Percentiles rank a stretch among this genome's conserved stretches.
These are phyloP conservation scores for Gobio gobio DNA, from an alignment of 2,113 vertebrate species.

Conservation along the genomic window DNA sequence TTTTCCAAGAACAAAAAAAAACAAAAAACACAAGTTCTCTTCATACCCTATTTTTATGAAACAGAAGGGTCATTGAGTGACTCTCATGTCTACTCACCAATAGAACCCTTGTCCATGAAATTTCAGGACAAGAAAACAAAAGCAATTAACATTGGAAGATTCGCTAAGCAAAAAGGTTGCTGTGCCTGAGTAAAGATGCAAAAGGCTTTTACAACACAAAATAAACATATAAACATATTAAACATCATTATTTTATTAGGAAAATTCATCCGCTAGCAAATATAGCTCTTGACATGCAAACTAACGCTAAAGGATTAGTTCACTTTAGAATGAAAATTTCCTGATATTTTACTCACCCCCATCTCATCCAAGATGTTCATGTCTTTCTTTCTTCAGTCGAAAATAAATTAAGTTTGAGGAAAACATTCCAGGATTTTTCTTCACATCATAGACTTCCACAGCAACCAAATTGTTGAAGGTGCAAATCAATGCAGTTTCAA, in stretches of 20 bases:
- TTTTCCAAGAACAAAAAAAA: background rate
- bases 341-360: too few relatives aligned
- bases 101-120: background rate
- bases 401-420: too few relatives aligned
- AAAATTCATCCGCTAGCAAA: background rate
- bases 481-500: too few relatives aligned
- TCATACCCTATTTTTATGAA: background rate
- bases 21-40: background rate
- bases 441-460: too few relatives aligned
- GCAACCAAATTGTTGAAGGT: too few relatives aligned
- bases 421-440: too few relatives aligned
- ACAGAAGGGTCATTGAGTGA: background rate
- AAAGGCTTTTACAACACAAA: background rate
- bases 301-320: background rate
- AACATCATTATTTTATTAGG: background rate
- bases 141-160: background rate
- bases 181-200: background rate
- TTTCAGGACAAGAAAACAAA: conserved; percentile 12
- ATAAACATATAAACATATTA: background rate
- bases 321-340: too few relatives aligned
- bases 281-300: background rate
- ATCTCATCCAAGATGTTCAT: too few relatives aligned
- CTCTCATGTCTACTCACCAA: background rate
- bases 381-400: too few relatives aligned
- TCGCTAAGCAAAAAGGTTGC: background rate